phyloP scores from a whole-genome alignment of 2,113 vertebrate genomes.

The Crocuta crocuta region DNA sequence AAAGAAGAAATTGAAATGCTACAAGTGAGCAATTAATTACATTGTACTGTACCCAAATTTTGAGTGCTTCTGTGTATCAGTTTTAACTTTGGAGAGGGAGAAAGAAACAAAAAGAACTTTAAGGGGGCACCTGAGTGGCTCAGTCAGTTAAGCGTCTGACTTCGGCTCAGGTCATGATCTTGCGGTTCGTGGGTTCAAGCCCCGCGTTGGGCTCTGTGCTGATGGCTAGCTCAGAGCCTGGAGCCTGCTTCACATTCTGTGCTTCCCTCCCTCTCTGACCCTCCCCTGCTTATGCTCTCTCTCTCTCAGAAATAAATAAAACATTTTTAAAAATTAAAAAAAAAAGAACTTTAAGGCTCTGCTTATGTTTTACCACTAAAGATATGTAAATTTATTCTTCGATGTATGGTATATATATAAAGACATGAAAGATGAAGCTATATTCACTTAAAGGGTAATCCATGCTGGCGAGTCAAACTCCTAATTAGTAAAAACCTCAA shows the following conservation, averaged over 20 bases:
- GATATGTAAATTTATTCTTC: not conserved
- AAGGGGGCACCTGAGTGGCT: not conserved
- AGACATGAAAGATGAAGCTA: rapidly evolving
- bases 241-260: too few species aligned
- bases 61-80: not conserved
- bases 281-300: too few species aligned
- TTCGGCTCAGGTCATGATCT: too few species aligned
- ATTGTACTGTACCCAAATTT: not conserved
- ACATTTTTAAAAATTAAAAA: too few species aligned
- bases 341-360: not conserved
- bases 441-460: not conserved
- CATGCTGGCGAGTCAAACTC: not conserved
- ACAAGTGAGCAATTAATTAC: not conserved
- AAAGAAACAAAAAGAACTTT: not conserved
- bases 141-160: too few species aligned
- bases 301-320: too few species aligned
- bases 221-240: too few species aligned
- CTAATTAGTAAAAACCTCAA: not conserved
- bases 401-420: not conserved
- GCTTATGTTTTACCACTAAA: not conserved
- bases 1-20: not conserved
- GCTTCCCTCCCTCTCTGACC: too few species aligned
- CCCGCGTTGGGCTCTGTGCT: too few species aligned
- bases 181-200: too few species aligned
- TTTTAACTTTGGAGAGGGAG: not conserved